A percentile compares a stretch with the other conserved stretches of the same genome.
phyloP scores from a whole-genome alignment of 30 jellyfish, hydroid and myxozoan genomes.

The Clytia hemisphaerica region DNA sequence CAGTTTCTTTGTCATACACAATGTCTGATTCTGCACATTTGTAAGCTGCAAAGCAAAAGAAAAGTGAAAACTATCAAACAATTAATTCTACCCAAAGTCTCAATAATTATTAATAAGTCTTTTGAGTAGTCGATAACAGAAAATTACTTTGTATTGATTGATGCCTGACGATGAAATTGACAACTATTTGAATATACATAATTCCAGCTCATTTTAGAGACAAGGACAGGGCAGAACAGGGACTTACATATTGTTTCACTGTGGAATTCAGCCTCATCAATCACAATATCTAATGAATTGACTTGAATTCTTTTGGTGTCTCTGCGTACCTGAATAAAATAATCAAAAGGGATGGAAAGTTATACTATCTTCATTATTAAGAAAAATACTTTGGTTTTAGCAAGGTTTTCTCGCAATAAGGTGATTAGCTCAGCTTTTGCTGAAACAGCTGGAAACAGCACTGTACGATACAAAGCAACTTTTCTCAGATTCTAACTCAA shows the following conservation, averaged over 20 bases:
- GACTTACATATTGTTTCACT: no score
- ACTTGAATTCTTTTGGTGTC: constrained; percentile 51
- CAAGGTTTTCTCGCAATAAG: no score
- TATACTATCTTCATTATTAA: no score
- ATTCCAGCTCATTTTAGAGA: no score
- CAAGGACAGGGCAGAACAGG: no score
- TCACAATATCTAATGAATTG: constrained; percentile 65
- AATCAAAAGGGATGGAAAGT: no score
- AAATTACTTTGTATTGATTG: constrained; percentile 21
- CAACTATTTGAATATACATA: not conserved
- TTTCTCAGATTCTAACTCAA: no score
- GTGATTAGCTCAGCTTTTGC: no score
- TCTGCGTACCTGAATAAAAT: constrained; percentile 49
- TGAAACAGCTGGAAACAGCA: no score
- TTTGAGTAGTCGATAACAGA: not conserved
- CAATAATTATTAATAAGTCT: not conserved
- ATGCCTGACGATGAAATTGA: not conserved
- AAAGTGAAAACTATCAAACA: not conserved
- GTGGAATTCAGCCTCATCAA: constrained; percentile 48
- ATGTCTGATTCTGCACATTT: constrained; percentile 38
- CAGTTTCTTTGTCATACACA: constrained; percentile 51
- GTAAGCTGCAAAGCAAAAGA: not conserved
- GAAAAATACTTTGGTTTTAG: no score
- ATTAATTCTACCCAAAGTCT: not conserved
- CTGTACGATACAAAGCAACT: no score